These are phyloP conservation scores for Takifugu rubripes DNA, from an alignment of 2,797 vertebrate species.

Conservation along the genomic window DNA sequence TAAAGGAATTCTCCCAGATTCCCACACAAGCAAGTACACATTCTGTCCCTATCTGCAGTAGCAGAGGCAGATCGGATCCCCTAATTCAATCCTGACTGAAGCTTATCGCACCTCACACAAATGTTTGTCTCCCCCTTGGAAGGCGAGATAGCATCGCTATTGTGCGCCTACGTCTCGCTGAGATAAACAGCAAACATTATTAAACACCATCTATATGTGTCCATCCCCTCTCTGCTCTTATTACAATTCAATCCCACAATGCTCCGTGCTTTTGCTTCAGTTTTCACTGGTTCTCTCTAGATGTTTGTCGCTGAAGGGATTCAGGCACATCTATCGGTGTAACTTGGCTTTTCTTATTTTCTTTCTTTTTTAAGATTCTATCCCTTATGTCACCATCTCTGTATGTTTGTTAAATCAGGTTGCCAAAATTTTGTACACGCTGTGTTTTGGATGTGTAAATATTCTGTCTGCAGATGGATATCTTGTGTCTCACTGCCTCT, in stretches of 20 bases:
- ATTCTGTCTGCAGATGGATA: too few relatives aligned
- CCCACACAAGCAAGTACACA: conserved; percentile 18
- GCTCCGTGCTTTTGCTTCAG: conserved; percentile 4
- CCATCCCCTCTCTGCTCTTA: conserved; percentile 23
- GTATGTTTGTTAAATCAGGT: too few relatives aligned
- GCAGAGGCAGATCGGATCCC: conserved; percentile 44
- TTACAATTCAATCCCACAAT: not conserved
- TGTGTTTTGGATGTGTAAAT: too few relatives aligned
- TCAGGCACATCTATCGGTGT: too few relatives aligned
- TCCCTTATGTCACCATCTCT: too few relatives aligned
- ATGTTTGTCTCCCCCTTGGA: conserved; percentile 34
- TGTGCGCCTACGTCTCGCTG: conserved; percentile 45
- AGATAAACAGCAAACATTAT: conserved; percentile 70
- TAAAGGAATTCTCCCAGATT: conserved; percentile 2
- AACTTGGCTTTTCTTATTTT: too few relatives aligned
- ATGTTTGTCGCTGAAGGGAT: too few relatives aligned
- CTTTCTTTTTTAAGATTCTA: too few relatives aligned
- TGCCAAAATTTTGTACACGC: too few relatives aligned
- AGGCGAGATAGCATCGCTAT: conserved; percentile 57
- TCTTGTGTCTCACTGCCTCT: conserved; percentile 8
- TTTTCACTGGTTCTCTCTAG: not conserved
- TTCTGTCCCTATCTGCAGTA: conserved; percentile 15
- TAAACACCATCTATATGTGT: conserved; percentile 49
- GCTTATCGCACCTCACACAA: conserved; percentile 50
- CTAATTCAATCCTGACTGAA: conserved; percentile 61